These are phyloP conservation scores for Bellardia bayeri DNA, from an alignment of 2,888 invertebrate species.

Conservation along the genomic window DNA sequence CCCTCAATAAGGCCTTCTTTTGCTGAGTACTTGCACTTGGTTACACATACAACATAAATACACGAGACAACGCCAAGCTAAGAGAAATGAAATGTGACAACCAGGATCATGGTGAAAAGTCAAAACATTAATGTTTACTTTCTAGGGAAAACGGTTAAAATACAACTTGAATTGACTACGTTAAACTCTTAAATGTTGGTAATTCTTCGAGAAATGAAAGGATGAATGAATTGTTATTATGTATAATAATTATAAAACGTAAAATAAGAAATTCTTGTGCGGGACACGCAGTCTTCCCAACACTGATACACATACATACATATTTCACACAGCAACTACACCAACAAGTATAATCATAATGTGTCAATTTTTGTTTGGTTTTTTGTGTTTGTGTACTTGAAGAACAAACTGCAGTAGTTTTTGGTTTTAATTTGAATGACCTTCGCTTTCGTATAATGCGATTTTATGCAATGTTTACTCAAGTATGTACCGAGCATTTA, in stretches of 20 bases:
- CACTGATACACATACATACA: no score
- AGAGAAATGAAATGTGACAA: slow-evolving; percentile 65
- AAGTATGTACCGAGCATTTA: slow-evolving; percentile 14
- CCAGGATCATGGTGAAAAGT: slow-evolving; percentile 65
- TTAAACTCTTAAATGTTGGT: slow-evolving; percentile 58
- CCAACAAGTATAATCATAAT: slow-evolving; percentile 26
- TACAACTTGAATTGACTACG: slow-evolving; percentile 54
- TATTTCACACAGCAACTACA: neutral
- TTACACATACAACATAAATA: neutral
- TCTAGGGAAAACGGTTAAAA: slow-evolving; percentile 56
- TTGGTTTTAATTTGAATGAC: slow-evolving; percentile 47
- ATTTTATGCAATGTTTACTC: slow-evolving; percentile 13
- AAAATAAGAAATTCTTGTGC: slow-evolving; percentile 7
- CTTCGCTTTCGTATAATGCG: slow-evolving; percentile 43
- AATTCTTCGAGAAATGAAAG: slow-evolving; percentile 41
- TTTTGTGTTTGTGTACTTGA: neutral
- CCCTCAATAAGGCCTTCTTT: no score
- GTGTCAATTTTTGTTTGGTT: slow-evolving; percentile 3
- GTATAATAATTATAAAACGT: slow-evolving; percentile 46
- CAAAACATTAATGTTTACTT: slow-evolving; percentile 63
- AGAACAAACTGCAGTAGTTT: slow-evolving; percentile 19
- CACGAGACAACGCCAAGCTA: slow-evolving; percentile 31
- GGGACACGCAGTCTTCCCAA: neutral
- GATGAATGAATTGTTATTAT: slow-evolving; percentile 45
- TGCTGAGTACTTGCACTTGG: neutral